These are phyloP conservation scores for Ornithorhynchus anatinus DNA, from an alignment of 2,113 vertebrate species.

Conservation along the genomic window DNA sequence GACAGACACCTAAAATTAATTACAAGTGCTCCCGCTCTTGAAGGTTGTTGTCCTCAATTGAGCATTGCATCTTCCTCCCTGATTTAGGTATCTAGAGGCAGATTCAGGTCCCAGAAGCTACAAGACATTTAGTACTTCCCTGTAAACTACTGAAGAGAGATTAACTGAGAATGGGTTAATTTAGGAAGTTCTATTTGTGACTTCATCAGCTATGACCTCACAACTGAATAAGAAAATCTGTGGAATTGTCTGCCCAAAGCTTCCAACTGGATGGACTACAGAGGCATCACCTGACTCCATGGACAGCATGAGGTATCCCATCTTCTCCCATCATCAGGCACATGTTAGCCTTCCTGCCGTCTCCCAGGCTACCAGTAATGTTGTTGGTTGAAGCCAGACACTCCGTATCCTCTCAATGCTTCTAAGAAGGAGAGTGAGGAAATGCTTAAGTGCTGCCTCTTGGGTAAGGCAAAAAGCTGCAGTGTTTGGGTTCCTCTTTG, in stretches of 20 bases:
- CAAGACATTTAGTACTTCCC: background rate
- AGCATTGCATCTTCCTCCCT: too few relatives aligned
- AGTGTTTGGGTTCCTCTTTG: background rate
- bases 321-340: background rate
- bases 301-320: conserved; percentile 33
- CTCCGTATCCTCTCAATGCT: background rate
- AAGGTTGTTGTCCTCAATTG: too few relatives aligned
- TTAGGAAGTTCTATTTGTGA: conserved; percentile 38
- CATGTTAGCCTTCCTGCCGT: background rate
- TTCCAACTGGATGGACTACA: background rate
- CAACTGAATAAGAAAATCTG: background rate
- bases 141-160: background rate
- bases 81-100: background rate
- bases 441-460: background rate
- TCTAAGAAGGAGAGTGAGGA: background rate
- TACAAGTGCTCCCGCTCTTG: too few relatives aligned
- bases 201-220: conserved; percentile 25
- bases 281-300: background rate
- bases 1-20: too few relatives aligned
- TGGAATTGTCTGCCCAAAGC: background rate
- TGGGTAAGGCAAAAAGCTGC: background rate
- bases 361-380: background rate
- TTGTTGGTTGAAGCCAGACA: background rate
- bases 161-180: background rate
- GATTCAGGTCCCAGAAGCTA: background rate